These are phyloP conservation scores for Ariolimax columbianus DNA, from an alignment of 2,888 invertebrate species.

Conservation along the genomic window DNA sequence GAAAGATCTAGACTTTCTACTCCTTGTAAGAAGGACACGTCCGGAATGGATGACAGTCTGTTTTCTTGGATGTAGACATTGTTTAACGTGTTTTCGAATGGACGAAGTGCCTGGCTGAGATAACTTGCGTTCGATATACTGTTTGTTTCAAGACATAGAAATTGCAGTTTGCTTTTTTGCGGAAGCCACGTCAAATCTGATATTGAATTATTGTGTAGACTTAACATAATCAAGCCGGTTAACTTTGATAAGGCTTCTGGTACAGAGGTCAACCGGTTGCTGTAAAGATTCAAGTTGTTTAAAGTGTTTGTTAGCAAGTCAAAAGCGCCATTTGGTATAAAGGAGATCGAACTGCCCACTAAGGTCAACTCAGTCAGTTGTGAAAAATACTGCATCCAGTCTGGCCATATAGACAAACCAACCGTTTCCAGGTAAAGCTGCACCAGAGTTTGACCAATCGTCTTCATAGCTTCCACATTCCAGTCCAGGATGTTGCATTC, in stretches of 20 bases:
- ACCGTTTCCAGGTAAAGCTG: not conserved
- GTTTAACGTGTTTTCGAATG: not conserved
- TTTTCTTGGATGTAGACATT: not conserved
- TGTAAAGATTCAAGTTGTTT: not conserved
- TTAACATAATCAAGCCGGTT: not conserved
- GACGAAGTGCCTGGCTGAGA: not conserved
- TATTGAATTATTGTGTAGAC: not conserved
- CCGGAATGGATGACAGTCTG: not conserved
- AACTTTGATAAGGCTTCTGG: not conserved
- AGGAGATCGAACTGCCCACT: not conserved
- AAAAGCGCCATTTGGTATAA: not conserved
- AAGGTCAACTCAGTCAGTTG: not conserved
- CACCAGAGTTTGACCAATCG: not conserved
- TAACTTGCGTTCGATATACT: not conserved
- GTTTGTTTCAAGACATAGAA: not conserved
- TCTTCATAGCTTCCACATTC: conserved; percentile 5
- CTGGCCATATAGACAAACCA: not conserved
- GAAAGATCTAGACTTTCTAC: not conserved
- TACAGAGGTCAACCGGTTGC: not conserved
- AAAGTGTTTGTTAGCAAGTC: not conserved
- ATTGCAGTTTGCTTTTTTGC: not conserved
- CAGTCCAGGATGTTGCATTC: not conserved
- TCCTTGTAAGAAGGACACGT: not conserved
- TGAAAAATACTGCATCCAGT: not conserved
- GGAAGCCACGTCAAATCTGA: not conserved